These are phyloP conservation scores for Pempheris klunzingeri DNA, from an alignment of 2,797 vertebrate species.

Conservation along the genomic window DNA sequence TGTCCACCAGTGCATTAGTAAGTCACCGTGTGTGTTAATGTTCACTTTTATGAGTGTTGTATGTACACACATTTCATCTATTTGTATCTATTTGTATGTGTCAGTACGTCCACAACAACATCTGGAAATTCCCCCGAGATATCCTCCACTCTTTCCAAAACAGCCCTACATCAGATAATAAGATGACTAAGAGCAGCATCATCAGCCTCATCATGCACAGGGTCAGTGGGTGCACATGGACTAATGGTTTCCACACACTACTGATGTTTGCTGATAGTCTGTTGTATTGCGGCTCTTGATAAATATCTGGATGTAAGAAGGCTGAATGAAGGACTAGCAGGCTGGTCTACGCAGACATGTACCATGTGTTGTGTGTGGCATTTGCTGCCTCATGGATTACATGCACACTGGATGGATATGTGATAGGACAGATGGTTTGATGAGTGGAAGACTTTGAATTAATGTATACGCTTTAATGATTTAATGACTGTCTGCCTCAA, in stretches of 20 bases:
- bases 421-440: conserved; percentile 31
- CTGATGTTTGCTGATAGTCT: conserved; percentile 20
- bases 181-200: conserved; percentile 63
- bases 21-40: conserved; percentile 15
- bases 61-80: conserved; percentile 25
- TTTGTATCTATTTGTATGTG: conserved; percentile 34
- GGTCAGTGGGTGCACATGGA: conserved; percentile 53
- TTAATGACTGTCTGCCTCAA: conserved; percentile 19
- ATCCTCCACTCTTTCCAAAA: conserved; percentile 45
- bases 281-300: conserved; percentile 23
- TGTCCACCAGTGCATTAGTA: conserved; percentile 15
- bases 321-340: conserved; percentile 32
- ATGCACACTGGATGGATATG: conserved; percentile 27
- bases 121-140: conserved; percentile 57
- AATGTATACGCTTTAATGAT: conserved; percentile 23
- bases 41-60: conserved; percentile 39
- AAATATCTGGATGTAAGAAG: conserved; percentile 14
- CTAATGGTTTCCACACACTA: conserved; percentile 31
- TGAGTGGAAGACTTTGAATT: conserved; percentile 7
- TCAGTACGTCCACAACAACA: conserved; percentile 45
- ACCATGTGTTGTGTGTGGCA: conserved; percentile 18
- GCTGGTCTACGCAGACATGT: conserved; percentile 21
- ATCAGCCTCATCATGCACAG: conserved; percentile 30
- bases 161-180: conserved; percentile 53
- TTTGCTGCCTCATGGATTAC: conserved; percentile 16